Base-by-base conservation (phyloP, 2,888 invertebrate species). In the Platycnemis pennipes region DNA sequence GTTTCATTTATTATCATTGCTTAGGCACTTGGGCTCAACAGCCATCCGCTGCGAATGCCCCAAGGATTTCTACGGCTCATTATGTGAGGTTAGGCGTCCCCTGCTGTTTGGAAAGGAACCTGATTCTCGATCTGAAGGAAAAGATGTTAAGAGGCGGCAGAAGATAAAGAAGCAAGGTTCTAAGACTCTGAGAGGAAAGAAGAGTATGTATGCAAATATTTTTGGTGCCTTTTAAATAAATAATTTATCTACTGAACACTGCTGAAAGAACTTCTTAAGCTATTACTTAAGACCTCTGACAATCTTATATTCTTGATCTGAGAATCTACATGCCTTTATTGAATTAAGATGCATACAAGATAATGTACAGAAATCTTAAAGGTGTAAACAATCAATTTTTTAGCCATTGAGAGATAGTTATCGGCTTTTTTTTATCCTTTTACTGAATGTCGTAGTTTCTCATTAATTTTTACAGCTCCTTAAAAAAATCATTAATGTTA, bases 1-100 rank as follows among this genome's bases (percentile, higher is more conserved):
- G 16, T 0, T 31, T 11, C 19, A 42, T 13, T 26, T 19, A 45
- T 16, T 49, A 3, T 49, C 49, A 11, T 49, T 37, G 7, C 11
- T 42, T 19, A 89, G 88, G 88, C 88, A 89, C 16, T 22, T 89
- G 13, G 88, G 88, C 37, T 89, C 88, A 22, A 89, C 88, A 53
- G 88, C 88, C 49, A 53, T 89, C 49, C 88, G 53, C 26, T 89
- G 88, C 49, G 26, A 53, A 37, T 89, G 88, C 16, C 49, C 49
- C 19, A 37, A 53, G 42, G 88, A 53, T 11, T 89, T 89, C 42
- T 53, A 31, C 26, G 88, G 88, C 31, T 19, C 88, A 16, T 42
- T 89, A 22, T 89, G 88, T 37, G 53, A 89, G 77, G 16, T 3
- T 77, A 8, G 37, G 13, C 77, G 26, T 31, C 37, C 77, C 26